Percentiles rank a stretch among this genome's conserved stretches.
phyloP scores from a whole-genome alignment of 2,797 vertebrate genomes.

The Oophaga sylvatica region DNA sequence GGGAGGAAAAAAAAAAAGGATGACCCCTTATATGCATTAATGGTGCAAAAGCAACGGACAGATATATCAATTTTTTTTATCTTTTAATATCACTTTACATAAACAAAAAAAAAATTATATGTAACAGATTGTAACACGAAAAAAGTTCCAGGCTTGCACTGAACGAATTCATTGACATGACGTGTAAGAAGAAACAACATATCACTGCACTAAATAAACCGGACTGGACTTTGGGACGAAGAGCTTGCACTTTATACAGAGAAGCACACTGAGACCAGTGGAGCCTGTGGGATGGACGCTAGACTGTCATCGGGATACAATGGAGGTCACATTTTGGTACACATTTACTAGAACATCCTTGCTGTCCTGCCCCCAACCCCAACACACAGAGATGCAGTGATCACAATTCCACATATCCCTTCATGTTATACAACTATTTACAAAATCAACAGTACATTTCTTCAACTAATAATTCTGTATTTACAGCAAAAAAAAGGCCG shows the following conservation, averaged over 20 bases:
- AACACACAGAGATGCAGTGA: constrained; percentile 94
- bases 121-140: constrained; percentile 92
- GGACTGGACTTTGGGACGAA: constrained; percentile 99
- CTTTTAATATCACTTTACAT: constrained; percentile 99
- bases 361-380: constrained; percentile 64
- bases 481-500: constrained; percentile 84
- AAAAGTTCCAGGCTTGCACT: constrained; percentile 90
- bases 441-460: constrained; percentile 97
- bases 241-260: constrained; percentile 99
- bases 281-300: constrained; percentile 97
- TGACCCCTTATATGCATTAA: constrained; percentile 94
- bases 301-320: constrained; percentile 98
- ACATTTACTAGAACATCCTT: constrained; percentile 95
- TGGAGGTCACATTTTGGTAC: constrained; percentile 99
- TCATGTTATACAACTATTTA: constrained; percentile 92
- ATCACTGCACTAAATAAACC: constrained; percentile 97
- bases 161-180: constrained; percentile 99
- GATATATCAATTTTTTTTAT: constrained; percentile 84
- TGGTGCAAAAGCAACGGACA: constrained; percentile 97
- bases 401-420: constrained; percentile 92
- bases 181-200: constrained; percentile 88
- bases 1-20: constrained; percentile 76
- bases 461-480: constrained; percentile 90
- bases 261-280: constrained; percentile 86
- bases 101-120: constrained; percentile 87